Percentiles rank a stretch among this genome's conserved stretches.
Conservation (phyloP, 1,140 invertebrate genomes). For the Leptoteleia sp. region DNA sequence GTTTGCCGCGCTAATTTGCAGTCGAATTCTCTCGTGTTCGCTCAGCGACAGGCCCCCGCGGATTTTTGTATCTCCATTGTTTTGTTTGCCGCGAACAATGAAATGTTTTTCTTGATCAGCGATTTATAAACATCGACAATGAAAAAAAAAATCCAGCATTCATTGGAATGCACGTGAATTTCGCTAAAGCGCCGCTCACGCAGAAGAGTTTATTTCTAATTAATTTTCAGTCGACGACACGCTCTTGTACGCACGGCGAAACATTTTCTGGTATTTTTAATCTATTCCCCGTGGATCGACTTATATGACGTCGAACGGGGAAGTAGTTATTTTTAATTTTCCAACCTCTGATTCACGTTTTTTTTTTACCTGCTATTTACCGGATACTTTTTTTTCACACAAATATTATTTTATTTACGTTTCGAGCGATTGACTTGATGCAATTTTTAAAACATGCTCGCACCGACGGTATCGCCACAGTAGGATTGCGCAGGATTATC, state of each 20-base stretch:
- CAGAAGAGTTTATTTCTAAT: conserved; percentile 44
- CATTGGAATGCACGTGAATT: conserved; percentile 4
- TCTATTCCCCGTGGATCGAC: conserved; percentile 21
- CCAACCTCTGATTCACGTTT: background rate
- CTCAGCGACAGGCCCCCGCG: too few relatives aligned
- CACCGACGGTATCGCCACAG: too few relatives aligned
- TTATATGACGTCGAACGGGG: conserved; percentile 30
- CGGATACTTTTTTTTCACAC: too few relatives aligned
- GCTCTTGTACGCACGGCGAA: conserved; percentile 9
- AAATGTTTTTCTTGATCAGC: conserved; percentile 34
- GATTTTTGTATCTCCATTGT: conserved; percentile 11
- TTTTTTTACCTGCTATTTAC: too few relatives aligned
- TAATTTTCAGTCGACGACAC: conserved; percentile 20
- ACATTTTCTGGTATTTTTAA: conserved; percentile 48
- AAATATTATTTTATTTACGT: too few relatives aligned
- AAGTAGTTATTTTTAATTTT: conserved; percentile 12
- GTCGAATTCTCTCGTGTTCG: too few relatives aligned
- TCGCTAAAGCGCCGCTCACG: conserved; percentile 11
- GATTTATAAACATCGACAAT: conserved; percentile 20
- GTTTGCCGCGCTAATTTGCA: conserved; percentile 42
- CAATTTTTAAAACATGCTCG: too few relatives aligned
- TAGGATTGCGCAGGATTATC: conserved; percentile 37
- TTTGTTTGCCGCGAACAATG: conserved; percentile 4
- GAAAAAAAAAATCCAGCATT: too few relatives aligned
- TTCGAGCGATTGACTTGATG: too few relatives aligned